Base-by-base conservation (phyloP, 2,888 invertebrate genomes). In the Mechanitis messenoides region DNA sequence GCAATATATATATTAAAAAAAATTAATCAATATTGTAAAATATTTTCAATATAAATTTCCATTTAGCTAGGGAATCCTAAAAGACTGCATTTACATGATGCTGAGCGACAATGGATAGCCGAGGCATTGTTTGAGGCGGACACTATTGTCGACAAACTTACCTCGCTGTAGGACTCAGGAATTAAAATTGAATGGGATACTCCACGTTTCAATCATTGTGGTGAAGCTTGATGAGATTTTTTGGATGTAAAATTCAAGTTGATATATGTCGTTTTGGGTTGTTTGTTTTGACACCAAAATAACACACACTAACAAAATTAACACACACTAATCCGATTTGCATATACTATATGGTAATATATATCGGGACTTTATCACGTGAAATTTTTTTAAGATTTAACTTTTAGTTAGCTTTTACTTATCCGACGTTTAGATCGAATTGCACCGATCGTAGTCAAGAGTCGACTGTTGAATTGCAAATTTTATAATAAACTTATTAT, bases 181-280 rank as follows among this genome's bases (percentile, higher is more conserved):
- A 50, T 50, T 50, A 50, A 50, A 50, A 50, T 50, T 50, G 31
- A 50, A 50, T 31, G 31, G 50, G 50, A 50, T 47, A 47, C 47
- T 47, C 47, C 12, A 47, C 28, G 50, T 7, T 50, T 50, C 50
- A 50, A 50, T 50, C 50, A 50, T 31, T 50, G 50, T 9, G 28
- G 7, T 31, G 28, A 31, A 31, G 11, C 50, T 50, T 50, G 50
- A 50, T 50, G 50, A 31, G 31, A 2, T 31, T 50, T 50, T 50
- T 50, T 50, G 11, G 11, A 50, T 31, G 50, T 50, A 50, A 50
- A 31, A 31, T 50, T 28, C 47, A 47, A 20, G 31, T 50, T n/a
- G 28, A 2, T 11, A 50, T 47, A 5, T 35, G 35, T 35, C 6
- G 35, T 35, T 6, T 35, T 6, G 6, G 4, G 3, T 6, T 35